Base-by-base conservation (phyloP, 2,113 vertebrate genomes). In the Nothoprocta pentlandii region DNA sequence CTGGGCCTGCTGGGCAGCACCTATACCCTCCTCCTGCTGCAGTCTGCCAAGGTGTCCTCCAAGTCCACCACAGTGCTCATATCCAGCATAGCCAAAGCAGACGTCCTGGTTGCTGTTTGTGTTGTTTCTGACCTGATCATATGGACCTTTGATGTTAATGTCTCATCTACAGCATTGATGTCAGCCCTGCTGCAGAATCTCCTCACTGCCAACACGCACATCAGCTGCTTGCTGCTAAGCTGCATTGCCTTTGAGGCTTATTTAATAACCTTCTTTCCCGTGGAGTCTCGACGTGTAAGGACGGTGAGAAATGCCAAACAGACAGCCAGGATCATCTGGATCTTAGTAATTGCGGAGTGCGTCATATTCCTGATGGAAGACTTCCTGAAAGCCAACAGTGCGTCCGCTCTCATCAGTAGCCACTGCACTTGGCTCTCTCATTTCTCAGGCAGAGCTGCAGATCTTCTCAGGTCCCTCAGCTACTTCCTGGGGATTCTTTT, bases 51-150 rank as follows among this genome's bases (percentile, higher is more conserved):
- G 41, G 95, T 98, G 78, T 98, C 98, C 3, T 98, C 93, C 93
- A 99, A 98, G 85, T 97, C 97, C 80, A 98, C 98, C 11, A 58
- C 82, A 0, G 98, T 98, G 54, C 89, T 98, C 79, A 98, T 98
- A 67, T 86, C 94, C 2, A 98, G 97, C 88, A 97, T 98, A 70
- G 98, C 97, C 5, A 90, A 95, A 68, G 95, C 98, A 6, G 98
- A 98, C 66, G 3, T 87, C 90, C 90, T 97, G 81, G 89, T 97
- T 95, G 89, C 42, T 6, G 7, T 90, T 20, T 82, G 68, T 19
- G 1, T 94, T 4, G 17, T 75, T 63, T 80, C 23, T 5, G 53
- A 81, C 1, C 3, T 21, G 44, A 7, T 22, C 15, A 4, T 6
- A 10, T 9, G 70, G 63, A 23, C 67, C 47, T 86, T 61, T 5